Base-by-base conservation (phyloP, 2,113 vertebrate genomes). In the Paramisgurnus dabryanus region DNA sequence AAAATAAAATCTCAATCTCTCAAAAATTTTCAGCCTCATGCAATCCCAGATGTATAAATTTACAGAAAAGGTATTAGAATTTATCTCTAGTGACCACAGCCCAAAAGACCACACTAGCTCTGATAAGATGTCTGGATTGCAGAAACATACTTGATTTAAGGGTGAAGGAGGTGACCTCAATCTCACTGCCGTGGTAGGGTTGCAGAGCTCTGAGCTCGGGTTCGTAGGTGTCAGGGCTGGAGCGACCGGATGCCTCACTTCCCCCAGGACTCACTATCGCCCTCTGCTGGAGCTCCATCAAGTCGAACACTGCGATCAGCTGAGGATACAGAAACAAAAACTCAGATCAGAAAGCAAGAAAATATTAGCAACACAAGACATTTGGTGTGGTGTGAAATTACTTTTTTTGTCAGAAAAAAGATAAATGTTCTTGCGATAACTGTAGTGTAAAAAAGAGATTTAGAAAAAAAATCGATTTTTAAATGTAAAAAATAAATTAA, bases 291-390 rank as follows among this genome's bases (percentile, higher is more conserved):
- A 88, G 45, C 84, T 95, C 94, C 87, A 90, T 90, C 53, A 95
- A 93, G 0, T 97, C 94, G 65, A 95, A 96, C 86, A 97, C 87
- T 0, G 97, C 96, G 76, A 96, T 92, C 87, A 99, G 88, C 97
- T 99, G 87, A 57, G 41, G 58, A 66, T 47, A 65, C 27, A 55
- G 7, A 53, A 85, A 18, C 4, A 58, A 7, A n/a, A 18, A 27
- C 22, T 34, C 57, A 40, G 15, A 18, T 71, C 18, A 79, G 11
- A 55, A 2, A n/a, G 7, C 6, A 22, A 7, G 43, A 58, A 27
- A 73, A 61, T 7, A 69, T 17, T 17, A 40, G 68, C 53, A 73
- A 53, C 7, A 73, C 17, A 71, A 9, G 13, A 67, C 39, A 49
- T 8, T 2, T 34, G 27, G 2, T 34, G 27, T 34, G 27, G 27